Percentiles rank a stretch among this genome's conserved stretches.
These are phyloP conservation scores for Tenrec ecaudatus DNA, from an alignment of 2,113 vertebrate species.

Conservation along the genomic window DNA sequence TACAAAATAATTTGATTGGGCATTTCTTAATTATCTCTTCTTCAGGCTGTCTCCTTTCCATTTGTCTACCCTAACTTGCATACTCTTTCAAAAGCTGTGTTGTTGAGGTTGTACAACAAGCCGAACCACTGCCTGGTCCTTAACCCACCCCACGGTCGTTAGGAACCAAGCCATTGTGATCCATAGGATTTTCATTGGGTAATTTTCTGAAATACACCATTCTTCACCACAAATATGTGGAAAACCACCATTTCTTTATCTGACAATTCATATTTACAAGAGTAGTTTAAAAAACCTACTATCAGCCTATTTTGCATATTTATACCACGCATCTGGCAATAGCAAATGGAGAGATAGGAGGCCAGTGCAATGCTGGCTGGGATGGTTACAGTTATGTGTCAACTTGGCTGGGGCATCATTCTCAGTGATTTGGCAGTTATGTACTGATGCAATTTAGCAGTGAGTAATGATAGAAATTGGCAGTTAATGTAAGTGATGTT, in stretches of 20 bases:
- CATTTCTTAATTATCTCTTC: neutral
- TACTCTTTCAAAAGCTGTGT: neutral
- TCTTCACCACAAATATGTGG: neutral
- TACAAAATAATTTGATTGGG: conserved; percentile 14
- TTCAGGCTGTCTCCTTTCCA: neutral
- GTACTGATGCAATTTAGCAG: neutral
- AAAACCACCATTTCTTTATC: too few species aligned
- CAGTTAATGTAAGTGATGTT: too few species aligned
- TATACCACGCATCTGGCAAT: neutral
- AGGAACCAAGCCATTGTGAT: neutral
- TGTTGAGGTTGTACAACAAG: neutral
- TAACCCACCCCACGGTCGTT: neutral
- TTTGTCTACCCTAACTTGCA: neutral
- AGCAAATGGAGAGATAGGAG: neutral
- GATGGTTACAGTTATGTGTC: neutral
- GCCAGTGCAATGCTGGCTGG: neutral
- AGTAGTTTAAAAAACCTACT: neutral
- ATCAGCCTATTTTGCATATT: neutral
- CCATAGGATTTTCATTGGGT: neutral
- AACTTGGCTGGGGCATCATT: neutral
- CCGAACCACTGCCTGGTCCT: neutral
- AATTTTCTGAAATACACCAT: neutral
- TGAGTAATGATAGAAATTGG: too few species aligned
- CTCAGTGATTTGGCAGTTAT: neutral
- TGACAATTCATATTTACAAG: too few species aligned